Percentiles rank a stretch among this genome's conserved stretches.
Evolutionary conservation across 2,888 invertebrate species (phyloP).

Genomic region (Tetragonisca angustula): DNA sequence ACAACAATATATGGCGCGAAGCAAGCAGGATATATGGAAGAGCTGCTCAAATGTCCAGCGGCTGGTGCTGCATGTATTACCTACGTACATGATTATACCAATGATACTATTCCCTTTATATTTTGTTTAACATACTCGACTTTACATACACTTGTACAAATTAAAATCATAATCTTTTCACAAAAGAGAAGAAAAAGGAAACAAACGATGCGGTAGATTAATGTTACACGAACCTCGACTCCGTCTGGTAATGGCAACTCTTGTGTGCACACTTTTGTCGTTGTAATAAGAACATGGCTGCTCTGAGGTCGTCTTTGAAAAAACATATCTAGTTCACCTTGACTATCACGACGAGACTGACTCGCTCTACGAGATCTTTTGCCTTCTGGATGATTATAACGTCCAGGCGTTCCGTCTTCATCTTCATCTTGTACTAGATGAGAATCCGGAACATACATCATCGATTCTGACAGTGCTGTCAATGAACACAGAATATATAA

Average conservation of each 20-base stretch:
- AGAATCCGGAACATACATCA: conserved; percentile 96
- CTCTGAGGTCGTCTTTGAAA: conserved; percentile 78
- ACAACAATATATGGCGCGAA: conserved; percentile 98
- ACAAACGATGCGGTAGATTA: too few relatives aligned
- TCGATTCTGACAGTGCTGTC: conserved; percentile 89
- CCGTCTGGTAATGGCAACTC: conserved; percentile 94
- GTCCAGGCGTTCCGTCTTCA: conserved; percentile 85
- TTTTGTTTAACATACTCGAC: not conserved
- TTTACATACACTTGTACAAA: not conserved
- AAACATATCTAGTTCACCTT: conserved; percentile 78
- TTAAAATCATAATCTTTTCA: not conserved
- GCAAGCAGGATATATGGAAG: conserved; percentile 99
- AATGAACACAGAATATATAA: not conserved
- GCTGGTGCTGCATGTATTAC: conserved; percentile 97
- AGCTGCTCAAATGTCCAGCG: conserved; percentile 98
- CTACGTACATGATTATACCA: conserved; percentile 37
- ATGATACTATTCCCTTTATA: too few relatives aligned
- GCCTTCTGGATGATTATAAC: conserved; percentile 75
- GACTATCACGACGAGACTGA: conserved; percentile 81
- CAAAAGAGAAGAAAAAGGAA: not conserved
- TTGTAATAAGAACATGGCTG: conserved; percentile 92
- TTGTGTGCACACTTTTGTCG: conserved; percentile 96
- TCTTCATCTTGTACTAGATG: conserved; percentile 93
- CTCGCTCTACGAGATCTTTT: conserved; percentile 81
- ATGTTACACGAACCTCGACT: conserved; percentile 86